Evolutionary conservation across 2,888 invertebrate genomes (phyloP).

Genomic region (Coleophora flavipennella): DNA sequence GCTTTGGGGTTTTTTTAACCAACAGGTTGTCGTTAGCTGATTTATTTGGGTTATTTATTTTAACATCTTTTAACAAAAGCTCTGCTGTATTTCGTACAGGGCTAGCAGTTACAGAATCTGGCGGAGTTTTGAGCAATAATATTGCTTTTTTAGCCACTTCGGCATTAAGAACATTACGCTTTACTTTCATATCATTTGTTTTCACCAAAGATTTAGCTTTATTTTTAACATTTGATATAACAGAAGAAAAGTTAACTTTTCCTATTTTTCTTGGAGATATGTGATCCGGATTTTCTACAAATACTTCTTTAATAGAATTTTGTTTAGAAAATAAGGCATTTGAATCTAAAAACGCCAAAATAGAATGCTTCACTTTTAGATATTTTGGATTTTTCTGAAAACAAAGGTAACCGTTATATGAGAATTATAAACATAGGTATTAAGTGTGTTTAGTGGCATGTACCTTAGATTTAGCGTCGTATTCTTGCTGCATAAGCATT

Average conservation of each 20-base stretch:
- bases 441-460: background rate
- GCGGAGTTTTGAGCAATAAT: slow-evolving; percentile 43
- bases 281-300: slow-evolving; percentile 29
- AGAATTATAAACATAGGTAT: background rate
- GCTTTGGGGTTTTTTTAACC: too few species aligned
- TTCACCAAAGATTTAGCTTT: slow-evolving; percentile 67
- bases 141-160: slow-evolving; percentile 43
- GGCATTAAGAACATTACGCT: slow-evolving; percentile 27
- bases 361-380: slow-evolving; percentile 54
- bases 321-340: slow-evolving; percentile 17
- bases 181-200: slow-evolving; percentile 38
- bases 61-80: too few species aligned
- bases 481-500: slow-evolving; percentile 70
- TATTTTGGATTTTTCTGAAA: slow-evolving; percentile 65
- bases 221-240: slow-evolving; percentile 67
- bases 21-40: too few species aligned
- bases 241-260: slow-evolving; percentile 49
- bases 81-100: slow-evolving; percentile 17
- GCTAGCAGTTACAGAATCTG: slow-evolving; percentile 38
- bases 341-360: slow-evolving; percentile 56
- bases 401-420: background rate
- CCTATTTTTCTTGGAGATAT: slow-evolving; percentile 38
- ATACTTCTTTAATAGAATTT: slow-evolving; percentile 23
- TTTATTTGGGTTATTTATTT: too few species aligned
- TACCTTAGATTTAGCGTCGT: slow-evolving; percentile 73